Conservation (phyloP, 2,888 invertebrate genomes). For the Strigamia maritima region DNA sequence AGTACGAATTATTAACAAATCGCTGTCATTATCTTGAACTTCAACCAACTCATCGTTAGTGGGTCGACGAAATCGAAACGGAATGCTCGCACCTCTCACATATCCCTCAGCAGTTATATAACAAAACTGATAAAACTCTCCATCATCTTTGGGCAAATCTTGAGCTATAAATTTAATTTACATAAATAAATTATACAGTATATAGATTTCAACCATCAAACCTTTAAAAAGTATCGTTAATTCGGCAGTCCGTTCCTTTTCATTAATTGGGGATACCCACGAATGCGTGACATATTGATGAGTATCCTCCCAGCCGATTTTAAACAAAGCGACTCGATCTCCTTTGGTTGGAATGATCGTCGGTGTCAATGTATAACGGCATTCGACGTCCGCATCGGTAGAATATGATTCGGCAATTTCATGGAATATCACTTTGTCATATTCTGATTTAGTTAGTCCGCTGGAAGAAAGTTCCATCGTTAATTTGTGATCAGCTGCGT, state of each 20-base stretch:
- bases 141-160: constrained; percentile 51
- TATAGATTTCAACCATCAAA: background rate
- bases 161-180: constrained; percentile 45
- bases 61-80: constrained; percentile 51
- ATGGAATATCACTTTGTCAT: constrained; percentile 42
- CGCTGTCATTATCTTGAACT: constrained; percentile 49
- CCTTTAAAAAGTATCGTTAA: constrained; percentile 12
- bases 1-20: constrained; percentile 50
- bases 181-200: background rate
- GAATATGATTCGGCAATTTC: constrained; percentile 39
- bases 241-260: background rate
- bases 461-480: background rate
- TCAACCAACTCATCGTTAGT: constrained; percentile 50
- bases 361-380: constrained; percentile 32
- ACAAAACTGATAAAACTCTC: constrained; percentile 54
- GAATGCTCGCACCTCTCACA: constrained; percentile 52
- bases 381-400: constrained; percentile 37
- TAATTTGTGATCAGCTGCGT: background rate
- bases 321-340: constrained; percentile 39
- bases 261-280: background rate
- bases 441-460: constrained; percentile 38
- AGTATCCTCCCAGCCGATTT: constrained; percentile 40
- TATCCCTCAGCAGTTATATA: constrained; percentile 49
- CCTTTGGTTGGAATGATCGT: constrained; percentile 24
- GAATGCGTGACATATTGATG: constrained; percentile 33